phyloP scores from a whole-genome alignment of 2,113 vertebrate genomes.

The Gymnarchus niloticus region DNA sequence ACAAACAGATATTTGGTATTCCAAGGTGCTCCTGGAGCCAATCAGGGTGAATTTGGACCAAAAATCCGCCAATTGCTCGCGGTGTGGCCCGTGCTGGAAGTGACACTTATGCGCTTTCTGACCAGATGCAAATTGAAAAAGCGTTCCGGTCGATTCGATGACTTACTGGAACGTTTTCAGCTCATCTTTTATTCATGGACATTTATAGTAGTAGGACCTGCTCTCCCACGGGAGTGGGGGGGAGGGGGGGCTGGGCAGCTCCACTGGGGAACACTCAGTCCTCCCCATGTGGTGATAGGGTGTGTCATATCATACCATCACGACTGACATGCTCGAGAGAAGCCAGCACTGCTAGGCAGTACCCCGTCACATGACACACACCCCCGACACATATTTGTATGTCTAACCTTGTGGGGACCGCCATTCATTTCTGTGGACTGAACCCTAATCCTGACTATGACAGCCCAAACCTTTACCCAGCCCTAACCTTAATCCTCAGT shows the following conservation, averaged over 20 bases:
- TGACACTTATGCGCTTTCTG: constrained; percentile 35
- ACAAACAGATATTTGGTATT: neutral
- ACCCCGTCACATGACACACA: neutral
- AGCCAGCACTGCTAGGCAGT: neutral
- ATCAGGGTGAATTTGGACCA: constrained; percentile 21
- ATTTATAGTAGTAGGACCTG: constrained; percentile 35
- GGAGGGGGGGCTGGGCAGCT: constrained; percentile 34
- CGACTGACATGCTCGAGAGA: neutral
- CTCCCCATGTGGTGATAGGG: neutral
- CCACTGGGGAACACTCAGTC: constrained; percentile 27
- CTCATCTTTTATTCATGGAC: constrained; percentile 60
- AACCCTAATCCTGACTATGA: no score
- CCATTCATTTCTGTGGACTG: no score
- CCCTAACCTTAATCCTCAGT: no score
- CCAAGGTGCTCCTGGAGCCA: neutral
- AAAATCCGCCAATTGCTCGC: constrained; percentile 29
- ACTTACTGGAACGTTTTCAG: constrained; percentile 44
- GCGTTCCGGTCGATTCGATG: constrained; percentile 45
- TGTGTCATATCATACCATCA: constrained; percentile 2
- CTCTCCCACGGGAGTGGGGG: constrained; percentile 26
- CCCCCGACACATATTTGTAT: no score
- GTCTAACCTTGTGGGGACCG: no score
- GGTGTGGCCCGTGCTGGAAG: constrained; percentile 29
- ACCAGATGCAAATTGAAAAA: constrained; percentile 57
- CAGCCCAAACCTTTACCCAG: no score